A percentile compares a stretch with the other conserved stretches of the same genome.
Evolutionary conservation across 2,888 invertebrate species (phyloP).

Genomic region (Sinopyrophorus schimmeli): DNA sequence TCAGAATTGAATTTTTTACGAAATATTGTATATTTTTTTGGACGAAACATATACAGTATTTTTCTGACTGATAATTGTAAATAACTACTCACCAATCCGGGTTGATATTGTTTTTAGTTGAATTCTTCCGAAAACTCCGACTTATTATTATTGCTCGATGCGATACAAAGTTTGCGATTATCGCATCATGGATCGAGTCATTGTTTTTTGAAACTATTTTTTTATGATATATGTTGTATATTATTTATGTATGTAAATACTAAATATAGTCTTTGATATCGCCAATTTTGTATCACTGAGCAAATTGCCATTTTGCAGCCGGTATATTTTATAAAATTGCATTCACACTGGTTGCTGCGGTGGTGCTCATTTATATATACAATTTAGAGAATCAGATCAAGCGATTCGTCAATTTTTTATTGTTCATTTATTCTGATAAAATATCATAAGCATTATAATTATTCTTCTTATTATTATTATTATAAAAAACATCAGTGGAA

Average conservation of each 20-base stretch:
- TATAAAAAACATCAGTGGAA: constrained; percentile 14
- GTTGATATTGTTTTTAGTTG: constrained; percentile 31
- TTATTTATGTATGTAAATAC: constrained; percentile 38
- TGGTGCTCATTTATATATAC: constrained; percentile 14
- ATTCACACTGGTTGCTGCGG: constrained; percentile 20
- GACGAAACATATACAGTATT: constrained; percentile 51
- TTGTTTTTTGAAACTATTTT: constrained; percentile 31
- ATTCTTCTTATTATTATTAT: constrained; percentile 16
- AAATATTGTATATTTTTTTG: constrained; percentile 52
- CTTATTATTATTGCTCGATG: constrained; percentile 29
- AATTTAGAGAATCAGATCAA: constrained; percentile 3
- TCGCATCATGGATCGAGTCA: constrained; percentile 21
- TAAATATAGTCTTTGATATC: constrained; percentile 36
- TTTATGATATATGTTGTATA: constrained; percentile 34
- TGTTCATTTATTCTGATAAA: constrained; percentile 31
- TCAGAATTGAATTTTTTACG: constrained; percentile 45
- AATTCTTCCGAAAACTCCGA: constrained; percentile 28
- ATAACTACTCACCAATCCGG: constrained; percentile 31
- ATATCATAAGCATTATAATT: constrained; percentile 26
- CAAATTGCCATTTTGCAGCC: constrained; percentile 28
- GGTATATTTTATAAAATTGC: constrained; percentile 13
- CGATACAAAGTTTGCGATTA: constrained; percentile 35
- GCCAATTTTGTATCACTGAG: constrained; percentile 36
- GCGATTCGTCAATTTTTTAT: constrained; percentile 14
- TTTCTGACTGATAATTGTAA: constrained; percentile 47